Base-by-base conservation (phyloP, 1,140 invertebrate species). In the Drosophila ogumai region DNA sequence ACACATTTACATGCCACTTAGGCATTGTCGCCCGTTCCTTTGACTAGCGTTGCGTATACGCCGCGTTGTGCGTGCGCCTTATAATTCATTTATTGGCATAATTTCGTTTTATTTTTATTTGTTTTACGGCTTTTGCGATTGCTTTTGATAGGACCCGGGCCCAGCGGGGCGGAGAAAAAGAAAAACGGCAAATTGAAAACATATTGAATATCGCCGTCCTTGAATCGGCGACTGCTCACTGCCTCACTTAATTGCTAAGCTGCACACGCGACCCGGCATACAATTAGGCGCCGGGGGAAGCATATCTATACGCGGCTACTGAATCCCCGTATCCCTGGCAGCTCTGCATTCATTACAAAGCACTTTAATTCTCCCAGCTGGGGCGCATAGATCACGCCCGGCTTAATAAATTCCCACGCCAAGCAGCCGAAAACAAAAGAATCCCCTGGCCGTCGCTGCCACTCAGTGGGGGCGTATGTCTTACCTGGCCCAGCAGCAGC, bases 31-130 rank as follows among this genome's bases (percentile, higher is more conserved):
- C 73, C 75, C 49, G 54, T 40, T 44, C 60, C 76, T 77, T 76
- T 80, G 84, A 73, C 84, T 82, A 74, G 84, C 79, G 64, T 88
- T 73, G 79, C 77, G 84, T 82, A 88, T 88, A 88, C 84, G 84
- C 68, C 10, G 36, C 61, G 71, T 80, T 73, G 58, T 86, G 75
- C 71, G 79, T 75, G 79, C 65, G 84, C 59, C 81, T 88, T 88
- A 82, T 88, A 88, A 88, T 88, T 88, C 84, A 88, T 88, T 88
- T 88, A 88, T 88, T 88, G 84, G 80, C 77, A 82, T 88, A 88
- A 88, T 88, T 84, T 88, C 76, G 69, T 88, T 88, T 88, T 88
- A 88, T 88, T 88, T 88, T 88, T 88, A 88, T 88, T 87, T 84
- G 84, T 82, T 87, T 78, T 68, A 82, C 76, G 72, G 84, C 76